Evolutionary conservation across 2,113 vertebrate genomes (phyloP).

Genomic region (Mus pahari): DNA sequence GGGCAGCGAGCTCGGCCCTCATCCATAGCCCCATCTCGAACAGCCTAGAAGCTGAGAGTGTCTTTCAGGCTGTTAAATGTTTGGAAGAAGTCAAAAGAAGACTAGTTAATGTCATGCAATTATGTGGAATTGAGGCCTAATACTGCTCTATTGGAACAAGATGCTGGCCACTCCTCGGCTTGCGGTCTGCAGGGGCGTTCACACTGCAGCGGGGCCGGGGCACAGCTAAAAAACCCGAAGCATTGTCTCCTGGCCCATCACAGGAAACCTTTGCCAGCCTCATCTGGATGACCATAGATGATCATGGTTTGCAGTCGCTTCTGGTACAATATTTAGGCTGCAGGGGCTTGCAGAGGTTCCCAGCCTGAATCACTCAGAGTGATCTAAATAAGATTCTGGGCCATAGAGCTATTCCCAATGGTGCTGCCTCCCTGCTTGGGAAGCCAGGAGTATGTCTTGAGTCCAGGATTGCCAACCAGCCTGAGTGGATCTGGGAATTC

Average conservation of each 20-base stretch:
- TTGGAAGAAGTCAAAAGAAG: constrained; percentile 6
- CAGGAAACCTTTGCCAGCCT: not conserved
- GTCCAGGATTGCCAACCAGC: too few relatives aligned
- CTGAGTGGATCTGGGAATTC: not conserved
- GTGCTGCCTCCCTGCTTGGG: not conserved
- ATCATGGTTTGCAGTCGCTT: not conserved
- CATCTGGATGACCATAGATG: not conserved
- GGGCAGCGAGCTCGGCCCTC: fast-evolving
- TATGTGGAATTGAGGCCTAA: not conserved
- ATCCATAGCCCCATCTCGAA: fast-evolving
- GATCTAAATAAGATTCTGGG: not conserved
- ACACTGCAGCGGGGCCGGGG: fast-evolving
- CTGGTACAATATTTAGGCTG: not conserved
- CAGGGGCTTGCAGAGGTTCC: too few relatives aligned
- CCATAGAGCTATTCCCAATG: not conserved
- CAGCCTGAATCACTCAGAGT: not conserved
- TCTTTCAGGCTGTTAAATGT: not conserved
- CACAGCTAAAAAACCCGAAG: not conserved
- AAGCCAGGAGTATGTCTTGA: not conserved
- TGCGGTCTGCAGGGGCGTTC: not conserved
- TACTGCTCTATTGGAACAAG: not conserved
- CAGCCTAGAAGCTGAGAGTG: fast-evolving
- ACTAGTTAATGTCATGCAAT: not conserved
- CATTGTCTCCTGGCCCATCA: not conserved
- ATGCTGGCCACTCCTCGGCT: not conserved